Base-by-base conservation (phyloP, 2,888 invertebrate genomes). In the Gymnocheta viridis region DNA sequence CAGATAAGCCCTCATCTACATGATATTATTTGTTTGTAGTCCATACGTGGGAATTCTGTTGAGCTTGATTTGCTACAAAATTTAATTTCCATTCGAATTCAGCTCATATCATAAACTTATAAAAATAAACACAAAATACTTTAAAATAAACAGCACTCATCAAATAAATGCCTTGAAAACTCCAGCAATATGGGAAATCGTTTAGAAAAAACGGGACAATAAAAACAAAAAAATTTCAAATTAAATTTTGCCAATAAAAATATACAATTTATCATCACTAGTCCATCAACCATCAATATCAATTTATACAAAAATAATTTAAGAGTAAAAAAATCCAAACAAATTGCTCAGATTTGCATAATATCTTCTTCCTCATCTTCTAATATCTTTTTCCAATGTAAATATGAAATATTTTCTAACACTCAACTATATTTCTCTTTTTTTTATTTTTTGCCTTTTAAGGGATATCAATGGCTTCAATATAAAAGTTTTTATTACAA, bases 241-340 rank as follows among this genome's bases (percentile, higher is more conserved):
- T 77, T 79, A 44, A 72, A 38, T 79, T 70, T 64, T 72, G 72
- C 74, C 27, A 70, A 79, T 49, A 77, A 77, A 80, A 84, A 84
- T 84, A 84, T 81, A 84, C 84, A 84, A 84, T 73, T 77, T 84
- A 84, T 84, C 80, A 81, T 67, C 81, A 66, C 60, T 66, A 84
- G 51, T 83, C 83, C 83, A 83, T 83, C 80, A 79, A 72, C 44
- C 80, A 70, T 79, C 73, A 83, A 74, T 51, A 83, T 67, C 44
- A 70, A 80, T 80, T 83, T 66, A 69, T 47, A 38, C 51, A 19
- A 54, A 70, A 70, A 17, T 66, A 54, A 72, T 66, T 49, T 38
- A 47, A 58, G 35, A 41, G 27, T 22, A 51, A 69, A 35, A 67
- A 22, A 27, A 14, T 77, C 67, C n/a, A 58, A 72, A 69, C 74